Base-by-base conservation (phyloP, 2,888 invertebrate genomes). In the Hirtodrosophila duncani region DNA sequence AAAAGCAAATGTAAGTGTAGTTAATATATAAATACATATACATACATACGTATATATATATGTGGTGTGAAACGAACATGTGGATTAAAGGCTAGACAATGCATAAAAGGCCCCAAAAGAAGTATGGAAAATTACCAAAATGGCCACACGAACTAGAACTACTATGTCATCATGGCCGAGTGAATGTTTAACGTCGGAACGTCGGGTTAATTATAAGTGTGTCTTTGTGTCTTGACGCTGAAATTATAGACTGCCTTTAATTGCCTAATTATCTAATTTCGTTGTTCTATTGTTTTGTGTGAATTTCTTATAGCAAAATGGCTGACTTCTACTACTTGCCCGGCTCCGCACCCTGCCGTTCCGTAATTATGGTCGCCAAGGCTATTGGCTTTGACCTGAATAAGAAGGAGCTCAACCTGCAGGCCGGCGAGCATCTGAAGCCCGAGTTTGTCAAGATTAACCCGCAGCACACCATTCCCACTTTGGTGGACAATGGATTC, bases 391-490 rank as follows among this genome's bases (percentile, higher is more conserved):
- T 93, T 33, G 89, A 91, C 2, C 81, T 93, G 33, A 92, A 93
- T 82, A 86, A 90, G 49, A 93, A 91, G 82, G 30, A 84, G 3
- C 81, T 89, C n/a, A 87, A 92, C 79, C 82, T 93, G 33, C 88
- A 89, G 88, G 87, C 87, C 36, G 90, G 90, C 1, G 92, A 92
- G 71, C 92, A 93, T 21, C 72, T 92, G 51, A 91, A 89, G 48
- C 92, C 93, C 0, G 93, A 92, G 77, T 93, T 89, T 75, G 0
- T 93, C 27, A 92, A 92, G 89, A 86, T 94, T 29, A 95, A 94
- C 85, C 94, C 94, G 0, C 94, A 95, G 87, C 95, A 95, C 85
- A 91, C 92, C 23, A 90, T 96, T 55, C 96, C 96, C 5, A 94
- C 94, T 0, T 85, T 96, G 45, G 91, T 93, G 58, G 96, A 96